Base-by-base conservation (phyloP, 2,888 invertebrate species). In the Melieria omissa region DNA sequence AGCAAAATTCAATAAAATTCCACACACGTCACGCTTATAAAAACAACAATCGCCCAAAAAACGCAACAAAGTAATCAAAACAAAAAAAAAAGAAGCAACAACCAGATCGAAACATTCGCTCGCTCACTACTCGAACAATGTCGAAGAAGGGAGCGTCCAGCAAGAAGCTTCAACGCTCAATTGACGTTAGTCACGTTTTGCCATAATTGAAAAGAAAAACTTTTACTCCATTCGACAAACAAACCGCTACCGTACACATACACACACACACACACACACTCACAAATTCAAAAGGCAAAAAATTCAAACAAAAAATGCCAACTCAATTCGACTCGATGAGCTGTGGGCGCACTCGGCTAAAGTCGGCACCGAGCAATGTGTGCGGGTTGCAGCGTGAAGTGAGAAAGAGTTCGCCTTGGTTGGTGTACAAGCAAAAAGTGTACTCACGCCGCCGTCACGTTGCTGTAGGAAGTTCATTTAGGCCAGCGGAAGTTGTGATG, bases 131-230 rank as follows among this genome's bases (percentile, higher is more conserved):
- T 49, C 6, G 29, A 12, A 10, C 8, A 42, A 29, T 60, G 16
- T 60, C 29, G 5, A 8, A 2, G 63, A 47, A 29, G 57, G 1
- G 29, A 16, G 29, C 10, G 9, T 14, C 29, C 29, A 29, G 29
- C 29, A 29, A 6, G 10, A 9, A 10, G 12, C 54, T 45, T 55
- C 7, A 57, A 14, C 29, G 29, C 29, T 29, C 57, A 55, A 65
- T 55, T 65, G 65, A 55, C 65, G 54, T 65, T 57, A 14, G 65
- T 65, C 65, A 65, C 65, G 65, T 65, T 55, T n/a, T 57, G 45
- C 55, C 55, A 65, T 65, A 65, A 65, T 65, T 65, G 65, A 65
- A 65, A 65, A 65, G 65, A 65, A 55, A 64, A 65, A 65, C 65
- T 65, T 65, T 65, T 16, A n/a, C 52, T 47, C 14, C 64, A 52